phyloP scores from a whole-genome alignment of 2,888 invertebrate species.

The Lasioglossum villosulum region DNA sequence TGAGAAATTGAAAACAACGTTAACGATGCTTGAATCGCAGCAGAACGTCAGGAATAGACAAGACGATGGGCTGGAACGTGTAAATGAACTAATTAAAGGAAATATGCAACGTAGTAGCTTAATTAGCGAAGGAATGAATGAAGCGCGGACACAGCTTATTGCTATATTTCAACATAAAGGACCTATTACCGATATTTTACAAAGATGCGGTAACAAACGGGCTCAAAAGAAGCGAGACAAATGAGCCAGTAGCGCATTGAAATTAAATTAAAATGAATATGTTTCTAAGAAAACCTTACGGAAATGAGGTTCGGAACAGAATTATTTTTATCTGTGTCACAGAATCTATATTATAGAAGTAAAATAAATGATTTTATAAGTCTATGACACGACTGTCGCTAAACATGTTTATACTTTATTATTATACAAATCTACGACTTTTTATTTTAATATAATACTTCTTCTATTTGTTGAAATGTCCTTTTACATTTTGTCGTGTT shows the following conservation, averaged over 20 bases:
- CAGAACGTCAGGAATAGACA: slow-evolving; percentile 76
- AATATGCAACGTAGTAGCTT: slow-evolving; percentile 97
- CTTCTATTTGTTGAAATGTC: slow-evolving; percentile 51
- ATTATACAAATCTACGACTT: slow-evolving; percentile 70
- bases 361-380: slow-evolving; percentile 80
- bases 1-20: slow-evolving; percentile 81
- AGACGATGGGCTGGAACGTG: slow-evolving; percentile 81
- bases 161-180: slow-evolving; percentile 96
- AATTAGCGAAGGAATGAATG: slow-evolving; percentile 95
- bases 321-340: slow-evolving; percentile 80
- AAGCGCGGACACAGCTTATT: slow-evolving; percentile 94
- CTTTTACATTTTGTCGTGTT: slow-evolving; percentile 47
- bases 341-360: slow-evolving; percentile 79
- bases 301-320: slow-evolving; percentile 62
- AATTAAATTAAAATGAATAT: slow-evolving; percentile 37
- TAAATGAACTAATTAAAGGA: slow-evolving; percentile 88
- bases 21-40: slow-evolving; percentile 80
- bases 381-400: slow-evolving; percentile 73
- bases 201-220: slow-evolving; percentile 95
- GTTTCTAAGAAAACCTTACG: slow-evolving; percentile 59
- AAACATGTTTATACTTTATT: slow-evolving; percentile 69
- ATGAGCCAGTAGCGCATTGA: slow-evolving; percentile 64
- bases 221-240: slow-evolving; percentile 96
- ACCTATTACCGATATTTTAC: slow-evolving; percentile 95
- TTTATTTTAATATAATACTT: slow-evolving; percentile 74